Percentiles rank a stretch among this genome's conserved stretches.
These are phyloP conservation scores for Drosophila burlai DNA, from an alignment of 1,140 invertebrate genomes.

Conservation along the genomic window DNA sequence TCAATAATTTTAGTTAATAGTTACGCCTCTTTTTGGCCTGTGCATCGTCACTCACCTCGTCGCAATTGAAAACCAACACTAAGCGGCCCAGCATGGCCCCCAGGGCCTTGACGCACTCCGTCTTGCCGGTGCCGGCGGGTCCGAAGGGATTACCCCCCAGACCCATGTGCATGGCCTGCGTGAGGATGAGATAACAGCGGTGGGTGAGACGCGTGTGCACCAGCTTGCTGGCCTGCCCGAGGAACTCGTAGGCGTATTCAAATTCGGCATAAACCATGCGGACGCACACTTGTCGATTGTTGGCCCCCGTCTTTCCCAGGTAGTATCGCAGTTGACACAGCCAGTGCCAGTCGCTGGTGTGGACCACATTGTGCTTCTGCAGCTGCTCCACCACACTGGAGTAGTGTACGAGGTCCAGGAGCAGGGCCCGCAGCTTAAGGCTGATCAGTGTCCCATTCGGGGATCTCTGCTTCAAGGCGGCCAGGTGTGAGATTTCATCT, in stretches of 20 bases:
- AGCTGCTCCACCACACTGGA: slow-evolving; percentile 93
- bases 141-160: slow-evolving; percentile 99
- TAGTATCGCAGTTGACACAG: slow-evolving; percentile 96
- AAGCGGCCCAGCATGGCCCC: slow-evolving; percentile 95
- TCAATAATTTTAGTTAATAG: too few species aligned
- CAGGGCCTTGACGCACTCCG: slow-evolving; percentile 98
- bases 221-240: slow-evolving; percentile 95
- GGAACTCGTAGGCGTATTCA: slow-evolving; percentile 98
- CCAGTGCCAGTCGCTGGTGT: slow-evolving; percentile 95
- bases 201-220: slow-evolving; percentile 97
- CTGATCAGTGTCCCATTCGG: slow-evolving; percentile 50
- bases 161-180: slow-evolving; percentile 97
- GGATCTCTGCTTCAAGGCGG: slow-evolving; percentile 64
- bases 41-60: slow-evolving; percentile 89
- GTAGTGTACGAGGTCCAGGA: slow-evolving; percentile 97
- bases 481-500: slow-evolving; percentile 78
- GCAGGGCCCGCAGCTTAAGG: slow-evolving; percentile 90
- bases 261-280: slow-evolving; percentile 96
- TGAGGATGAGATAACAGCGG: slow-evolving; percentile 97
- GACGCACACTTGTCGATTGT: slow-evolving; percentile 86
- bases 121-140: slow-evolving; percentile 99
- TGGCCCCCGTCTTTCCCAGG: slow-evolving; percentile 71
- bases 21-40: neutral
- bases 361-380: slow-evolving; percentile 88
- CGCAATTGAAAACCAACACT: slow-evolving; percentile 99